Conservation (phyloP, 2,888 invertebrate genomes). For the Agapostemon virescens region DNA sequence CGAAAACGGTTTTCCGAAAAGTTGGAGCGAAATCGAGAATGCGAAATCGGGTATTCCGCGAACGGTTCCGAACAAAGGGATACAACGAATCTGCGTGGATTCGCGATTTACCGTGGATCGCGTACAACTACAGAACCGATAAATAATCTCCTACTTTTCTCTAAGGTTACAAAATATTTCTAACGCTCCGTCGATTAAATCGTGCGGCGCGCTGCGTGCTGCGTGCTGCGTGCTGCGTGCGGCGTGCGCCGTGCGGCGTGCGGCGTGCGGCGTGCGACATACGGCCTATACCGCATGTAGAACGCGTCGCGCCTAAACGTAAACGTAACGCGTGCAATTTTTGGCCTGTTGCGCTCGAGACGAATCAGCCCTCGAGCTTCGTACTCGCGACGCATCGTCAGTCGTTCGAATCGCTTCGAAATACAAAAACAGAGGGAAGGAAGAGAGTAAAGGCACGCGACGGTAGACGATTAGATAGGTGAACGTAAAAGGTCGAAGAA, state of each 20-base stretch:
- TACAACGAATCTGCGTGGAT: neutral
- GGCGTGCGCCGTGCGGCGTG: too few species aligned
- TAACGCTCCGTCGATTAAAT: slow-evolving; percentile 42
- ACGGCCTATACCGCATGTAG: too few species aligned
- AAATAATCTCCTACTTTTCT: slow-evolving; percentile 48
- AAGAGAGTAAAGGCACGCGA: neutral
- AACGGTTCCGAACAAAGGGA: neutral
- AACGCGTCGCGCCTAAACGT: too few species aligned
- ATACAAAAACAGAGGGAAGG: neutral
- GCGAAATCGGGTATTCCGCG: neutral
- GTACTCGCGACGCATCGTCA: slow-evolving; percentile 10
- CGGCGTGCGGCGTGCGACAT: too few species aligned
- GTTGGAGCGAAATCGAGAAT: neutral
- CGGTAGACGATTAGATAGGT: neutral
- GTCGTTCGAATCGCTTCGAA: slow-evolving; percentile 21
- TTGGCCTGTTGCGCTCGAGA: slow-evolving; percentile 48
- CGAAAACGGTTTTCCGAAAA: neutral
- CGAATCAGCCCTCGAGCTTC: slow-evolving; percentile 25
- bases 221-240: slow-evolving; percentile 15
- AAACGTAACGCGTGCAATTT: slow-evolving; percentile 29
- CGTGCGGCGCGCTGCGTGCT: slow-evolving; percentile 29
- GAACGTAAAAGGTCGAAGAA: neutral
- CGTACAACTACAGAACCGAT: slow-evolving; percentile 37
- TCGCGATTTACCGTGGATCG: slow-evolving; percentile 9
- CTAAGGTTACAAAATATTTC: slow-evolving; percentile 37